phyloP scores from a whole-genome alignment of 2,797 vertebrate species.

The Crenichthys baileyi region DNA sequence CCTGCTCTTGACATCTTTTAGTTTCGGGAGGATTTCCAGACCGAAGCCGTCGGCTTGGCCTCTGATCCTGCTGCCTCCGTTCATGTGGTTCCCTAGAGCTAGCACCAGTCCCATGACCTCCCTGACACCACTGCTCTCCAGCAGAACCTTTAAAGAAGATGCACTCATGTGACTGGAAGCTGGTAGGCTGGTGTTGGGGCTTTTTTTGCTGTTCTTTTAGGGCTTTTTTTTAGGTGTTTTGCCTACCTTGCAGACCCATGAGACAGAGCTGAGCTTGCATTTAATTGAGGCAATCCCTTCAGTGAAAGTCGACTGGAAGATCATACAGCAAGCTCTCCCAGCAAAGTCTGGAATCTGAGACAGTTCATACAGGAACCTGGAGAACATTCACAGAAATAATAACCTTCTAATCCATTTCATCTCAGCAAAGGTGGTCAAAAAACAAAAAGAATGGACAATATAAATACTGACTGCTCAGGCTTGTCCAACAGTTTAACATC shows the following conservation, averaged over 20 bases:
- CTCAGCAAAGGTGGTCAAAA: neutral
- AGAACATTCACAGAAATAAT: slow-evolving; percentile 2
- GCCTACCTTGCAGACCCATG: slow-evolving; percentile 85
- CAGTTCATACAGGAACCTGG: slow-evolving; percentile 94
- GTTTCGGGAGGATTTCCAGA: slow-evolving; percentile 96
- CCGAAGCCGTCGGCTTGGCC: slow-evolving; percentile 97
- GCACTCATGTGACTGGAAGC: neutral
- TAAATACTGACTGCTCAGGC: slow-evolving; percentile 92
- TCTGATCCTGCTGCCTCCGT: slow-evolving; percentile 91
- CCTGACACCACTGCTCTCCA: slow-evolving; percentile 84
- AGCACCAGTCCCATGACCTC: slow-evolving; percentile 91
- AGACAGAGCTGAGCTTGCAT: slow-evolving; percentile 86
- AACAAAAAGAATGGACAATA: neutral
- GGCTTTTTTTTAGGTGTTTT: neutral
- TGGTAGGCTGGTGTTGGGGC: neutral
- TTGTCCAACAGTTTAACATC: slow-evolving; percentile 94
- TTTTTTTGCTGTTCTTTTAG: neutral
- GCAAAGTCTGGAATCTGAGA: slow-evolving; percentile 94
- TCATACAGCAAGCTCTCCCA: slow-evolving; percentile 90
- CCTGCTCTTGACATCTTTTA: slow-evolving; percentile 97
- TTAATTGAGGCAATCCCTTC: slow-evolving; percentile 86
- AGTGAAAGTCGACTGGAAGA: slow-evolving; percentile 89
- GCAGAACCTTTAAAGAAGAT: slow-evolving; percentile 78
- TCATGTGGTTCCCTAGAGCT: slow-evolving; percentile 98
- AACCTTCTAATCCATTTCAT: neutral